These are phyloP conservation scores for Caenorhabditis sp. DNA, from an alignment of 2,888 invertebrate genomes.

Conservation along the genomic window DNA sequence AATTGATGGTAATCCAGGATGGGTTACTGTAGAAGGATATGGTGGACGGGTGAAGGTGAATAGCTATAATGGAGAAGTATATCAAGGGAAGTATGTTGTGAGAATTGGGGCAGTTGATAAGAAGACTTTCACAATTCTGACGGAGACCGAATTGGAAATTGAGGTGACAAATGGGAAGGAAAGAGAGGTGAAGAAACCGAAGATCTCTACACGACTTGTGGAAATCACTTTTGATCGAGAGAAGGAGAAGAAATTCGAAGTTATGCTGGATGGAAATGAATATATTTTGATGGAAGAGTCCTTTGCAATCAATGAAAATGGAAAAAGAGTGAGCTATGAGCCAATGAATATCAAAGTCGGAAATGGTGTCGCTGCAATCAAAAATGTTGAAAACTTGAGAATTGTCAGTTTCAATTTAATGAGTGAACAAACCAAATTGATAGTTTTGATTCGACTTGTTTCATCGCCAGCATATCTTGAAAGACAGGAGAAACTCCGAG, in stretches of 20 bases:
- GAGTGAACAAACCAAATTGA: background rate
- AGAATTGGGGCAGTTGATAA: conserved; percentile 57
- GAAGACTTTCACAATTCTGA: conserved; percentile 49
- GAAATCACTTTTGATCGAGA: conserved; percentile 44
- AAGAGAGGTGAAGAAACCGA: conserved; percentile 5
- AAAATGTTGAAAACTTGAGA: conserved; percentile 28
- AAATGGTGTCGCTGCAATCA: conserved; percentile 8
- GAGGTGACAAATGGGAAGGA: conserved; percentile 31
- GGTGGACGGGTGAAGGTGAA: conserved; percentile 60
- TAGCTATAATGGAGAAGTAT: conserved; percentile 27
- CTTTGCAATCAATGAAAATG: conserved; percentile 47
- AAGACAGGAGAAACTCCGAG: conserved; percentile 9
- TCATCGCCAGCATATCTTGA: conserved; percentile 31
- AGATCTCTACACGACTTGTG: conserved; percentile 11
- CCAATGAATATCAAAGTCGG: background rate
- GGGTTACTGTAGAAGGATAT: conserved; percentile 63
- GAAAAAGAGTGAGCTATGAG: conserved; percentile 15
- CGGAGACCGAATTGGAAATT: conserved; percentile 43
- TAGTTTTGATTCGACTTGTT: conserved; percentile 18
- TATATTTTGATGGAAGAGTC: background rate
- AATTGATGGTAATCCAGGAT: conserved; percentile 62
- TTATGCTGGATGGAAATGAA: background rate
- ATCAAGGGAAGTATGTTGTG: conserved; percentile 28
- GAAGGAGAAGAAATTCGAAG: conserved; percentile 12
- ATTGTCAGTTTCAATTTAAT: conserved; percentile 39